Evolutionary conservation across 2,113 vertebrate species (phyloP).

Genomic region (human (Homo sapiens)): GRCh38 chr16:65318501-65319000

Average conservation of each 20-base stretch:
- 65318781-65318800: no score
- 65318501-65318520: not conserved
- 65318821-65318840: not conserved
- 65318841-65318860: not conserved
- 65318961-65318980: not conserved
- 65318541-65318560: accelerated
- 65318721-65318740: not conserved
- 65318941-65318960: not conserved
- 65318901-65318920: constrained; percentile 23
- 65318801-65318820: not conserved
- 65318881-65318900: not conserved
- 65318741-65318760: not conserved
- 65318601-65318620: accelerated
- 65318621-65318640: not conserved
- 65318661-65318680: not conserved
- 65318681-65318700: not conserved
- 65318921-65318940: not conserved
- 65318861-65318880: constrained; percentile 48
- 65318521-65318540: not conserved
- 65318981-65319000: not conserved
- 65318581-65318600: not conserved
- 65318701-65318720: not conserved
- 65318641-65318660: not conserved
- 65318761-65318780: not conserved
- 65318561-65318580: not conserved